Conservation (phyloP, 2,888 invertebrate genomes). For the Papilio protenor region DNA sequence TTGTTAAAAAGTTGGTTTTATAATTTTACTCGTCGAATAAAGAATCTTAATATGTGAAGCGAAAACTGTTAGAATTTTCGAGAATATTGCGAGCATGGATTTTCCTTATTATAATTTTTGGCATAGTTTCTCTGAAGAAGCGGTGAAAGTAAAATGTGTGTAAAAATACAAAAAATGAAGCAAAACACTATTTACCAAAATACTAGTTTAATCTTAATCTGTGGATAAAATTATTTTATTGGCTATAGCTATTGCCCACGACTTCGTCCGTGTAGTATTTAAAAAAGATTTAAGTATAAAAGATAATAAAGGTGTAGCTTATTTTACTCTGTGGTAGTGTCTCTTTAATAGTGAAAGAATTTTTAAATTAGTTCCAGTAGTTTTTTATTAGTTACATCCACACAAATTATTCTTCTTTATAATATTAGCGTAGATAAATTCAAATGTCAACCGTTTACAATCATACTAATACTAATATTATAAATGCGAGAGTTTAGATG, state of each 20-base stretch:
- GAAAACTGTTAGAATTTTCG: not conserved
- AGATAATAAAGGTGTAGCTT: too few relatives aligned
- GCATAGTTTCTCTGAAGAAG: slow-evolving; percentile 1
- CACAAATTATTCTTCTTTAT: too few relatives aligned
- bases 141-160: not conserved
- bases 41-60: not conserved
- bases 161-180: not conserved
- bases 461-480: too few relatives aligned
- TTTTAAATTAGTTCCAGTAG: too few relatives aligned
- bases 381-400: too few relatives aligned
- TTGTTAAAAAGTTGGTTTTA: not conserved
- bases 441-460: not conserved
- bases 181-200: not conserved
- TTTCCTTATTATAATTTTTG: not conserved
- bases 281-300: too few relatives aligned
- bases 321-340: too few relatives aligned
- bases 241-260: too few relatives aligned
- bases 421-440: not conserved
- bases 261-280: too few relatives aligned
- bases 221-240: too few relatives aligned
- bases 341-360: too few relatives aligned
- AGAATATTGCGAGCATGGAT: not conserved
- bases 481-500: too few relatives aligned
- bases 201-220: not conserved
- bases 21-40: not conserved